Evolutionary conservation across 2,113 vertebrate species (phyloP), one percentile per base, ranked within the genome.

Genomic region (Thryonomys swinderianus): DNA sequence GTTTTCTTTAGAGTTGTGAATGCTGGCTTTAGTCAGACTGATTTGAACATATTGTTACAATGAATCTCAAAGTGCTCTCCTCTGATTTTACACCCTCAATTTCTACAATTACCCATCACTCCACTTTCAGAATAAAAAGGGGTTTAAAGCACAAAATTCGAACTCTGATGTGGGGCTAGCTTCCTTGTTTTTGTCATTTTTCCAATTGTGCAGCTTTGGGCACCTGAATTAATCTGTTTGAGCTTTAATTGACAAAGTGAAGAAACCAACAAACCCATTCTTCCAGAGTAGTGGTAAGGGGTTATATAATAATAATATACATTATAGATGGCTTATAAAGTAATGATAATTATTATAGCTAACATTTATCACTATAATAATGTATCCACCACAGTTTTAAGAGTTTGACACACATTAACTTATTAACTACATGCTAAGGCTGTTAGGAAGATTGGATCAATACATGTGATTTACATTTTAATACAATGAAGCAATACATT

Each of bases 1-100:
- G 90, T 96, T 97, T 96, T 97, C 94, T 94, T 95, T 45, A 7
- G 94, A 71, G 66, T 90, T 1, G 51, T 82, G 87, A 81, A 51
- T 71, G 89, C 85, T 92, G 92, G 81, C 95, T 93, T 95, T 73
- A 76, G 80, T 94, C 37, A 89, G 66, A 32, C 8, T 53, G 95
- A 92, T 69, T 45, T 78, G 81, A 96, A 95, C 7, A 37, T 76
- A 79, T 74, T 92, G 78, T 91, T 78, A 80, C 84, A 62, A 91
- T 30, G 66, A 89, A 79, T 94, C 90, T 95, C 80, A 90, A 78
- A 85, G 21, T 11, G 45, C 23, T 66, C 85, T 87, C 57, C 71
- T 83, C 55, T 86, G 74, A 90, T 93, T 91, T 90, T 21, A 83
- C 17, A n/a, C 62, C 84, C 91, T 88, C 55, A n/a, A 59, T 90